Evolutionary conservation across 2,113 vertebrate genomes (phyloP).

Genomic region (Hippocampus mohnikei): DNA sequence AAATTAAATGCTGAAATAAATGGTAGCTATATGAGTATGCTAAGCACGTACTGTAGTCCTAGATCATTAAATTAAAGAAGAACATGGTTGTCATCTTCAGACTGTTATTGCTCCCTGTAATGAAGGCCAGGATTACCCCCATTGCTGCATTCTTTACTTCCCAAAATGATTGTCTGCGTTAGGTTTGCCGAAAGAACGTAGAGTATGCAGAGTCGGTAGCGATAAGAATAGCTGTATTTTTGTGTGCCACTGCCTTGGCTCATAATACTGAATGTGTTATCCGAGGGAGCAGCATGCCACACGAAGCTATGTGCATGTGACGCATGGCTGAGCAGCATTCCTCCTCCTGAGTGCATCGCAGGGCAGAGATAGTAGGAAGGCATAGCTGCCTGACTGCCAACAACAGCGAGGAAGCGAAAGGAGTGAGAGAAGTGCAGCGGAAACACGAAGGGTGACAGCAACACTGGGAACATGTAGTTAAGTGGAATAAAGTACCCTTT

Average conservation of each 20-base stretch:
- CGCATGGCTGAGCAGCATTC: conserved; percentile 63
- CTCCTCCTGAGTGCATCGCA: conserved; percentile 57
- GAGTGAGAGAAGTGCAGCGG: conserved; percentile 22
- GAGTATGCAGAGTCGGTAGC: conserved; percentile 44
- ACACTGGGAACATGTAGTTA: conserved; percentile 54
- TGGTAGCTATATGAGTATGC: neutral
- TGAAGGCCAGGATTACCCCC: conserved; percentile 17
- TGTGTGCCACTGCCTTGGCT: conserved; percentile 67
- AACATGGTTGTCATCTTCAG: neutral
- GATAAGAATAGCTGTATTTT: conserved; percentile 72
- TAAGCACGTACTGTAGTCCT: neutral
- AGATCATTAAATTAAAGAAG: neutral
- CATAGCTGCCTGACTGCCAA: conserved; percentile 46
- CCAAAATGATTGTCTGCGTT: conserved; percentile 17
- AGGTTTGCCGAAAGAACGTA: conserved; percentile 29
- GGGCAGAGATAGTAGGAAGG: conserved; percentile 64
- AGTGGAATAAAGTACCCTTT: conserved; percentile 64
- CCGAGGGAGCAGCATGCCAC: conserved; percentile 60
- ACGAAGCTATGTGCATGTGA: conserved; percentile 68
- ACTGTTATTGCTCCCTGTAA: conserved; percentile 19
- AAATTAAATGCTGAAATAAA: conserved; percentile 7
- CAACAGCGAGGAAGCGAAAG: conserved; percentile 39
- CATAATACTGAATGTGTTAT: conserved; percentile 66
- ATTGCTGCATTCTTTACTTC: conserved; percentile 16
- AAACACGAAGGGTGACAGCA: conserved; percentile 34